These are phyloP conservation scores for Tachystola acroxantha DNA, from an alignment of 2,888 invertebrate genomes.

Conservation along the genomic window DNA sequence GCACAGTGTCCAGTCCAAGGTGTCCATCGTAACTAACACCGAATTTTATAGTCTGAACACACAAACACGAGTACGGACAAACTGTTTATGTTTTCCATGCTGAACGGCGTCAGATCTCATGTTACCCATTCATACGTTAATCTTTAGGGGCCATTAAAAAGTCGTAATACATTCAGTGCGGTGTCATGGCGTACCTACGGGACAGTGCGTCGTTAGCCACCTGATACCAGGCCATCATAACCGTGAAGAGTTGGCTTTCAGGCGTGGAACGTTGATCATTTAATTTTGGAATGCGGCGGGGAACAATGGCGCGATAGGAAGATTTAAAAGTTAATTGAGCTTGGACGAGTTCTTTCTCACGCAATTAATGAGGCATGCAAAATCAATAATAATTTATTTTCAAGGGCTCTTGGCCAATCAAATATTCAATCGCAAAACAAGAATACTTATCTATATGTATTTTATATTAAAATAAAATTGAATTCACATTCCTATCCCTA, in stretches of 20 bases:
- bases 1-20: slow-evolving; percentile 18
- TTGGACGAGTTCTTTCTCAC: not conserved
- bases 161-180: slow-evolving; percentile 55
- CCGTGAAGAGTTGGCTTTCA: slow-evolving; percentile 36
- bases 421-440: no score
- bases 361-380: no score
- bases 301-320: slow-evolving; percentile 20
- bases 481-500: no score
- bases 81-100: slow-evolving; percentile 65
- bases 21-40: slow-evolving; percentile 45
- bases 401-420: no score
- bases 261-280: slow-evolving; percentile 35
- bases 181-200: slow-evolving; percentile 58
- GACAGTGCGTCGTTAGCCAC: slow-evolving; percentile 73
- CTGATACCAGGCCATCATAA: slow-evolving; percentile 69
- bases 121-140: slow-evolving; percentile 74
- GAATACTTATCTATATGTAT: no score
- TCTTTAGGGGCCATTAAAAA: slow-evolving; percentile 70
- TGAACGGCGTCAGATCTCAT: slow-evolving; percentile 52
- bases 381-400: slow-evolving; percentile 10
- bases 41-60: slow-evolving; percentile 56
- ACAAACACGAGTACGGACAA: slow-evolving; percentile 41
- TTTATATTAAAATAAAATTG: no score
- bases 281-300: slow-evolving; percentile 40
- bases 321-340: slow-evolving; percentile 12